These are phyloP conservation scores for Oscheius myriophilus DNA, from an alignment of 2,888 invertebrate genomes.

Conservation along the genomic window DNA sequence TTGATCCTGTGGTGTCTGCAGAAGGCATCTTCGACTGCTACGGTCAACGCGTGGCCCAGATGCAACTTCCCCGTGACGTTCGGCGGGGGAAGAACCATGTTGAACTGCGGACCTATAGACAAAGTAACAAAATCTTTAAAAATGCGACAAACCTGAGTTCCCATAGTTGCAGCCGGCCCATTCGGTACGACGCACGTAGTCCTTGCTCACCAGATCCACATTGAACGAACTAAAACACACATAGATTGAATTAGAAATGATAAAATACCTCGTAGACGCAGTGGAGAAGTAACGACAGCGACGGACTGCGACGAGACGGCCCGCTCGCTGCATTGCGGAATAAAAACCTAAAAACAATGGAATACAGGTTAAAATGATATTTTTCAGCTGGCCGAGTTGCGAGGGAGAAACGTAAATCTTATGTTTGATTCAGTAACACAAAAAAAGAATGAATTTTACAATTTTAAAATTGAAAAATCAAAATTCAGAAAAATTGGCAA, in stretches of 20 bases:
- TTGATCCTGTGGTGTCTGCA: slow-evolving; percentile 79
- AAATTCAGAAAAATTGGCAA: too few relatives aligned
- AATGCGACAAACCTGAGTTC: slow-evolving; percentile 37
- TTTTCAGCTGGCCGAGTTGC: too few relatives aligned
- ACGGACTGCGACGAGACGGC: too few relatives aligned
- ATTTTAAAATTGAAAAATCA: too few relatives aligned
- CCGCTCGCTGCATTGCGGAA: too few relatives aligned
- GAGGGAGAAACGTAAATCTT: too few relatives aligned
- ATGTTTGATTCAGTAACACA: too few relatives aligned
- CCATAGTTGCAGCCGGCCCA: slow-evolving; percentile 49
- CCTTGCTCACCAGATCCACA: slow-evolving; percentile 46
- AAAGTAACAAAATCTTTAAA: not conserved
- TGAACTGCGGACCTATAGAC: slow-evolving; percentile 40
- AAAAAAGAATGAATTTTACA: too few relatives aligned
- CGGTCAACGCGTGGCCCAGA: slow-evolving; percentile 95
- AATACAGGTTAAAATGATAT: too few relatives aligned
- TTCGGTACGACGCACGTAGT: slow-evolving; percentile 47
- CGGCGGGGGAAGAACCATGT: slow-evolving; percentile 82
- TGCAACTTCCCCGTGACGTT: slow-evolving; percentile 96
- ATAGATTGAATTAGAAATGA: not conserved
- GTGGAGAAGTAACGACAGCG: not conserved
- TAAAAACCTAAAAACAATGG: too few relatives aligned
- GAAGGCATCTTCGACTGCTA: slow-evolving; percentile 92
- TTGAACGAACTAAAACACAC: slow-evolving; percentile 44
- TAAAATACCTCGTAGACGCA: slow-evolving; percentile 3